Base-by-base conservation (phyloP, 2,888 invertebrate genomes). In the Andricus quercusramuli region DNA sequence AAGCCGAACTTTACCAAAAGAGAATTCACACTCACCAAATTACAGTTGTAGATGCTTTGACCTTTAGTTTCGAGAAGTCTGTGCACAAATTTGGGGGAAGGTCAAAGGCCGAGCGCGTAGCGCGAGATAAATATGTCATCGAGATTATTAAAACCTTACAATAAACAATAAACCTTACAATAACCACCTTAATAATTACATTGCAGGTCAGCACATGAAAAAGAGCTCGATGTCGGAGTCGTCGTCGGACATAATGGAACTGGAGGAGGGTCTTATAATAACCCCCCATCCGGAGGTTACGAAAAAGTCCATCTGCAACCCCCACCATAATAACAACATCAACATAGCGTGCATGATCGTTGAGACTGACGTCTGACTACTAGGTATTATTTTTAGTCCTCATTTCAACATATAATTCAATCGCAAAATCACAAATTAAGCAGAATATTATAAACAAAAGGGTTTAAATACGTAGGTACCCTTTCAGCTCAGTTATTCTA, bases 331-430 rank as follows among this genome's bases (percentile, higher is more conserved):
- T 93, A 96, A 96, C 93, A 95, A 96, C 91, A 95, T 96, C 93
- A 96, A 97, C 93, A 95, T 95, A 88, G 94, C 94, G 86, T 93
- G 96, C 92, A 96, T 97, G 94, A 97, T 97, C 94, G 96, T 96
- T 94, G 98, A 98, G 95, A 98, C 98, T 94, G 98, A 98, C 95
- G 98, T 98, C 96, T 98, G 97, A 98, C 97, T 96, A 96, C 95
- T 95, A 95, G 97, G 97, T 97, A 93, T 82, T 78, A 56, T 82
- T 32, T 77, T 80, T 76, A 25, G 59, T 76, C 62, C 41, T 51
- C 56, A 25, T 56, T 37, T 66, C 37, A 77, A 20, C 47, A 8
- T 77, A 32, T 62, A 47, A 47, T 64, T n/a, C 20, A 68, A 68
- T 44, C 22, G 15, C 3, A 67, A 44, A 67, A 67, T 20, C 6